Conservation (phyloP, 2,113 vertebrate genomes). For the Anhinga rufa region DNA sequence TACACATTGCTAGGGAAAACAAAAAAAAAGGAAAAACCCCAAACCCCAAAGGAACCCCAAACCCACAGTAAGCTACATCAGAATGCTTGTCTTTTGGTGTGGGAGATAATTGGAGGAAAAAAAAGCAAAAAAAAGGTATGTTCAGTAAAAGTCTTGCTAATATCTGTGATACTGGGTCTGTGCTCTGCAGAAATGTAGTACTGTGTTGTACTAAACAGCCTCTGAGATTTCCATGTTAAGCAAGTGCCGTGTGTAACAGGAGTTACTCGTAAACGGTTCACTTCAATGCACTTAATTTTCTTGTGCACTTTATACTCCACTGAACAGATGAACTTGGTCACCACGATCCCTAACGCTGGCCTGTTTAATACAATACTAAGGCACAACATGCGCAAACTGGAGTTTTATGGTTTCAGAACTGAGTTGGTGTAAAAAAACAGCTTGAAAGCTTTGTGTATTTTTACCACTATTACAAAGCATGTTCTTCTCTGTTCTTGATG, state of each 20-base stretch:
- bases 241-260: background rate
- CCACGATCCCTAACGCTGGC: background rate
- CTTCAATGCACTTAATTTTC: constrained; percentile 39
- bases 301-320: constrained; percentile 22
- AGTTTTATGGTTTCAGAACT: background rate
- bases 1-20: background rate
- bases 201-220: background rate
- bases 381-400: background rate
- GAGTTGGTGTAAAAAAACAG: background rate
- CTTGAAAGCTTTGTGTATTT: constrained; percentile 38
- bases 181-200: background rate
- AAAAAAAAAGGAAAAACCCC: background rate
- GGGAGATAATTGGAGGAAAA: background rate
- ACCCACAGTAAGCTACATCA: background rate
- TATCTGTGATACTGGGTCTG: background rate
- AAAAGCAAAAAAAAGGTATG: background rate
- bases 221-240: background rate
- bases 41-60: background rate
- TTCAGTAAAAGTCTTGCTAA: background rate
- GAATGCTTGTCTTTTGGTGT: background rate
- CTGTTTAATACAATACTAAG: background rate
- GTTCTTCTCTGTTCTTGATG: constrained; percentile 47
- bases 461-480: constrained; percentile 56
- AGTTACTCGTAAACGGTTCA: background rate
- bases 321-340: background rate